Base-by-base conservation (phyloP, 2,888 invertebrate species). In the Polyommatus icarus region DNA sequence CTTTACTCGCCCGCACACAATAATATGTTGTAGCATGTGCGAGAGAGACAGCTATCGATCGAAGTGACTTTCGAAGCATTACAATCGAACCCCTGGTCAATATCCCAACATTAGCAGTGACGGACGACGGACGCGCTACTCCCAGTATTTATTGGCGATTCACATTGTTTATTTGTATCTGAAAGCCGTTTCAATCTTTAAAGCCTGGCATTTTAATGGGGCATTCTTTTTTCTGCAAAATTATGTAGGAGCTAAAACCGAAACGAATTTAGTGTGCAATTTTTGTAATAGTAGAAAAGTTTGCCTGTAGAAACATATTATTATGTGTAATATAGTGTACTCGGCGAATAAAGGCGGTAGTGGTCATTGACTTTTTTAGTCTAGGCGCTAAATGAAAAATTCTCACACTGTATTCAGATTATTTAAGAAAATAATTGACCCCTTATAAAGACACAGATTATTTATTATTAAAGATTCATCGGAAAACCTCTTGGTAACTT, bases 171-270 rank as follows among this genome's bases (percentile, higher is more conserved):
- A 71, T 71, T 71, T 71, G 71, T n/a, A 71, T 71, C 71, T 24
- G 18, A n/a, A n/a, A 36, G 36, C 71, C 78, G 71, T 79, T 81
- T 78, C 78, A 78, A 79, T 76, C 78, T 80, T 54, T 77, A 77
- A 79, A 76, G 76, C 78, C 75, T 72, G 57, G 61, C 77, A 24
- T 79, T 77, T 78, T 79, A 79, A 80, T 10, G 24, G 24, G 10
- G 1, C 61, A 12, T 61, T 8, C 8, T 8, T 59, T 0, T 61
- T 24, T 20, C 61, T 24, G 20, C 20, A 20, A 61, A 20, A 10
- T 20, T 8, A 61, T 10, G n/a, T 61, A 1, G 36, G 1, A 50
- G 0, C 15, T 50, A 12, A 50, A 3, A 15, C 12, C 57, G n/a
- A 57, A 57, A 2, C 7, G 6, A n/a, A 57, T 57, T n/a, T 57